Evolutionary conservation across 1,140 invertebrate species (phyloP), one percentile per base, ranked within the genome.

Genomic region (Hyphantria cunea): DNA sequence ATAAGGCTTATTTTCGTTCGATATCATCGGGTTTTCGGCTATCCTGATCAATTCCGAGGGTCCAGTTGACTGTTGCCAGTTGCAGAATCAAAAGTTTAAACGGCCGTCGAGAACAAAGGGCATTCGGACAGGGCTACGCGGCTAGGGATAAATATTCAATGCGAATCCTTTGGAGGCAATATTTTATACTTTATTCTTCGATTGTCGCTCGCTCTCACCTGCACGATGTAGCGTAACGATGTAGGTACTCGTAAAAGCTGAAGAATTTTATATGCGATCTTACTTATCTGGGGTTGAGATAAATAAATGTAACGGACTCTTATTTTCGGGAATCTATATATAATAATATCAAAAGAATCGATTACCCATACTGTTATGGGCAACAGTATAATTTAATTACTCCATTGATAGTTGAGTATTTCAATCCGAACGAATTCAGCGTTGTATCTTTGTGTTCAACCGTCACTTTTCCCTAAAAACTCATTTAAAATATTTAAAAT

Each of bases 41-140:
- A 78, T 72, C 76, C 82, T 81, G 66, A 68, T 76, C 72, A 70
- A 85, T 80, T 79, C 63, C 59, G 71, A 86, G 86, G 88, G 88
- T 89, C 86, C 86, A 86, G 82, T 88, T 86, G 76, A 86, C 74
- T 89, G 81, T 88, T 82, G 82, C 79, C 83, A 76, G 84, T 85
- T 86, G 88, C 88, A 86, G 86, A 89, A 90, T 90, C 82, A 89
- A 90, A 90, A 90, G 88, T 90, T 90, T 90, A 90, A 90, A 90
- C 88, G 88, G 84, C 74, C 85, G 80, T 70, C 71, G 84, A 84
- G 85, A 90, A 90, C 86, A 90, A 90, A 89, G 84, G 82, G 70
- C 72, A 77, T 61, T 84, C 78, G 84, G 84, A 86, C 82, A 79
- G 73, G 67, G 77, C 78, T 75, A 72, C 80, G 79, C 72, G 76